These are phyloP conservation scores for Lepidocyrtinus sp. DNA, from an alignment of 2,888 invertebrate species.

Conservation along the genomic window DNA sequence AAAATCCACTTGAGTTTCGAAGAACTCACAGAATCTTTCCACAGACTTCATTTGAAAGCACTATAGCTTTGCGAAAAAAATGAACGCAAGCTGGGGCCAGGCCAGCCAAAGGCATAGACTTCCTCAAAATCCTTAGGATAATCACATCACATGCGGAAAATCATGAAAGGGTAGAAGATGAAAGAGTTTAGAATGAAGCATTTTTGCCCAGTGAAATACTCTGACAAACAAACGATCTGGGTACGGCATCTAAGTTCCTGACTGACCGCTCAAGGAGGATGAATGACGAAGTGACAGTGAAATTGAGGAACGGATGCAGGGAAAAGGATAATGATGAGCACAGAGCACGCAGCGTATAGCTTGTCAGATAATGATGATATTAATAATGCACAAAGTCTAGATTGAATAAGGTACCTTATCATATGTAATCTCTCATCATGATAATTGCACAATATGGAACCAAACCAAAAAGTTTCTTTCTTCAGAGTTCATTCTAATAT, in stretches of 20 bases:
- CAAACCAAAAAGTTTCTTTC: too few relatives aligned
- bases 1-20: slow-evolving; percentile 30
- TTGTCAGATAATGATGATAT: slow-evolving; percentile 12
- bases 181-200: not conserved
- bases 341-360: too few relatives aligned
- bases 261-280: slow-evolving; percentile 5
- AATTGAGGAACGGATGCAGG: slow-evolving; percentile 34
- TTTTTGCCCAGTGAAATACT: not conserved
- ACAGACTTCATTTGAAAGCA: not conserved
- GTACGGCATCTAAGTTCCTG: slow-evolving; percentile 6
- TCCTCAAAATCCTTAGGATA: not conserved
- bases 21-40: slow-evolving; percentile 8
- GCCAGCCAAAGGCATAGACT: slow-evolving; percentile 6
- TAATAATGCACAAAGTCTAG: not conserved
- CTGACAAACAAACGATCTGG: slow-evolving; percentile 10
- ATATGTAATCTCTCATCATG: slow-evolving; percentile 1
- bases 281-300: slow-evolving; percentile 32
- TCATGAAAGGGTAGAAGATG: slow-evolving; percentile 3
- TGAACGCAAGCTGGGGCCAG: slow-evolving; percentile 5
- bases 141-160: slow-evolving; percentile 17
- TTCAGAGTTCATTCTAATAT: not conserved
- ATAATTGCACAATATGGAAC: slow-evolving; percentile 3
- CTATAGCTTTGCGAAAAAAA: not conserved
- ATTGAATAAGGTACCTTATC: not conserved
- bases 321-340: slow-evolving; percentile 13